Percentiles rank a stretch among this genome's conserved stretches.
phyloP scores from a whole-genome alignment of 2,113 vertebrate genomes.

The Osmerus mordax region DNA sequence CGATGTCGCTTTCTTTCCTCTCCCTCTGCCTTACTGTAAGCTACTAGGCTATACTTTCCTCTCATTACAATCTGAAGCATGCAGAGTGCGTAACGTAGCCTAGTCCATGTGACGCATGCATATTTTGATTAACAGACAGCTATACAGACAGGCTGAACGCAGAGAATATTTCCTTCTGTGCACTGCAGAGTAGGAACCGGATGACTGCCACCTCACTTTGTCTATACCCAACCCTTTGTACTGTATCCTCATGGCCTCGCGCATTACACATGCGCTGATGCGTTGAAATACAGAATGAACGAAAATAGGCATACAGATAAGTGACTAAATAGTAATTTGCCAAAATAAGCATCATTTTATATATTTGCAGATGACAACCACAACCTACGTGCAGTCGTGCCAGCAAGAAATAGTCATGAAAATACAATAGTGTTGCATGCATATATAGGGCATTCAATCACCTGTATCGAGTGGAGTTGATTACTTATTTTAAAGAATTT shows the following conservation, averaged over 20 bases:
- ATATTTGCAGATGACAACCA: no score
- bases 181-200: neutral
- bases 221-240: neutral
- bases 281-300: neutral
- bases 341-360: no score
- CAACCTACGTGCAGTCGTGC: no score
- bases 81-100: conserved; percentile 33
- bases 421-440: no score
- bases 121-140: conserved; percentile 56
- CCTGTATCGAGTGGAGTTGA: no score
- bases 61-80: conserved; percentile 49
- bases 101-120: conserved; percentile 70
- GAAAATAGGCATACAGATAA: neutral
- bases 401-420: no score
- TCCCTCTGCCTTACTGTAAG: conserved; percentile 28
- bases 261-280: conserved; percentile 3
- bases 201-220: conserved; percentile 16
- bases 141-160: neutral
- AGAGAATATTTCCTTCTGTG: conserved; percentile 23
- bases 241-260: neutral
- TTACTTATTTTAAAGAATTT: no score
- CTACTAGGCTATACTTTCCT: conserved; percentile 1
- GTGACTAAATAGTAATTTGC: no score
- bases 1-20: conserved; percentile 25
- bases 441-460: no score